These are phyloP conservation scores for Dasyornis broadbenti DNA, from an alignment of 2,113 vertebrate species.

Conservation along the genomic window DNA sequence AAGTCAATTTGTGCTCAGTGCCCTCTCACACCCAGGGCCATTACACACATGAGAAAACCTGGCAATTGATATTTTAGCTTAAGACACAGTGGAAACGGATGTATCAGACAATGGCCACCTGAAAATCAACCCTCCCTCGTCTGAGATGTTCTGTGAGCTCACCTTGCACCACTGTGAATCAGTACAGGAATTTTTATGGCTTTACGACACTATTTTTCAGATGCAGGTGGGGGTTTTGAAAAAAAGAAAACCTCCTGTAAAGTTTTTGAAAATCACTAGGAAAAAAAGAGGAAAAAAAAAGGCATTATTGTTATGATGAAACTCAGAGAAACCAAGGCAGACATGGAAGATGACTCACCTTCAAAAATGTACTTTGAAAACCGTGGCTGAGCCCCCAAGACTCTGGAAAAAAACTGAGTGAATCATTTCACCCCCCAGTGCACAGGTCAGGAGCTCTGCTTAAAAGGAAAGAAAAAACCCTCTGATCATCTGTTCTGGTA, in stretches of 20 bases:
- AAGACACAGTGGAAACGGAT: neutral
- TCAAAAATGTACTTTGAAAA: neutral
- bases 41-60: neutral
- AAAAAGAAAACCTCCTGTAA: neutral
- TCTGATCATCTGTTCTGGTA: conserved; percentile 15
- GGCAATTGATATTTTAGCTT: neutral
- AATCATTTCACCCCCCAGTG: conserved; percentile 9
- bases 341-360: neutral
- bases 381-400: neutral
- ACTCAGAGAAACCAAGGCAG: neutral
- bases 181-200: neutral
- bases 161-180: accelerated
- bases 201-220: neutral
- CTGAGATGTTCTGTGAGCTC: neutral
- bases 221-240: neutral
- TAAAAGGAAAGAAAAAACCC: neutral
- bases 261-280: neutral
- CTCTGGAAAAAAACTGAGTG: neutral
- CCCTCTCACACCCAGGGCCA: neutral
- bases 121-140: accelerated
- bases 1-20: neutral
- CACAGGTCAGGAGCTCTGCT: conserved; percentile 16
- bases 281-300: neutral
- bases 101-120: neutral
- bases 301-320: neutral